These are phyloP conservation scores for Litoditis marina DNA, from an alignment of 2,888 invertebrate species.

Conservation along the genomic window DNA sequence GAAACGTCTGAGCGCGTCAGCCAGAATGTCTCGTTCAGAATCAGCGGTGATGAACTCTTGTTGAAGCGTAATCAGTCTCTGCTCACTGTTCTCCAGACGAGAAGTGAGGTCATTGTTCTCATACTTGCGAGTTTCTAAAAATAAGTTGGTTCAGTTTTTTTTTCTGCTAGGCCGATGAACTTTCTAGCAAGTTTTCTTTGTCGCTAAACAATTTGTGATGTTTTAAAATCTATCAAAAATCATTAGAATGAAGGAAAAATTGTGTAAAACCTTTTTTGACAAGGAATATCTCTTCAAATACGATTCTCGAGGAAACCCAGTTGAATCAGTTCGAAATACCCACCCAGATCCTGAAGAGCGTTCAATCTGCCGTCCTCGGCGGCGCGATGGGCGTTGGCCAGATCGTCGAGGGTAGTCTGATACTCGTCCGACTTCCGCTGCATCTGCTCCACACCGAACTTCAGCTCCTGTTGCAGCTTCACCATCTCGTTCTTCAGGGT, in stretches of 20 bases:
- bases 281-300: too few species aligned
- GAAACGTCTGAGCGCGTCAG: slow-evolving; percentile 58
- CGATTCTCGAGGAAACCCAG: too few species aligned
- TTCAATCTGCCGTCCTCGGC: slow-evolving; percentile 59
- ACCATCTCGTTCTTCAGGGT: slow-evolving; percentile 48
- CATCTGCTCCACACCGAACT: slow-evolving; percentile 60
- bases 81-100: slow-evolving; percentile 58
- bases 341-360: slow-evolving; percentile 50
- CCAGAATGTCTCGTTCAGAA: slow-evolving; percentile 53
- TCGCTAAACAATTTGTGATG: too few species aligned
- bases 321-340: too few species aligned
- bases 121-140: slow-evolving; percentile 54
- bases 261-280: too few species aligned
- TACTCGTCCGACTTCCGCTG: slow-evolving; percentile 59
- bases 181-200: too few species aligned
- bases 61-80: slow-evolving; percentile 53
- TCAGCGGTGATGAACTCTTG: slow-evolving; percentile 59
- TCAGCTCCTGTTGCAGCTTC: slow-evolving; percentile 54
- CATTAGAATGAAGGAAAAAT: too few species aligned
- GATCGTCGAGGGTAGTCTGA: slow-evolving; percentile 54
- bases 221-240: too few species aligned
- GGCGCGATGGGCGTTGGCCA: slow-evolving; percentile 56
- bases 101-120: slow-evolving; percentile 55
- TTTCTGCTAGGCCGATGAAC: not conserved
- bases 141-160: not conserved